Conservation (phyloP, 2,888 invertebrate genomes). For the Apotomis turbidana region DNA sequence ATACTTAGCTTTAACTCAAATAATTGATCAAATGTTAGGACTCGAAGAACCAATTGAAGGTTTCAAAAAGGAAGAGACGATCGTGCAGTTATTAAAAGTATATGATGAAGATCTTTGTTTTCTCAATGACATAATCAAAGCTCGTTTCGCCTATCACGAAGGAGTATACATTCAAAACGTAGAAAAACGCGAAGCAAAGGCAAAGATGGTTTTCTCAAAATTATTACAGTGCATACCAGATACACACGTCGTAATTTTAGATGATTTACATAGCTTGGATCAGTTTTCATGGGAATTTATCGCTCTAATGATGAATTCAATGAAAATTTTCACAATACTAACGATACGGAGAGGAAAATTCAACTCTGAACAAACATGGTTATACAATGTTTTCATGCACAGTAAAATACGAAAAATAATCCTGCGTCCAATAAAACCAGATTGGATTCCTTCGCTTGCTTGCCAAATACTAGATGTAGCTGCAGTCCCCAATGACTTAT, state of each 20-base stretch:
- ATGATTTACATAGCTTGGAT: conserved; percentile 80
- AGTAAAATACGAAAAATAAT: conserved; percentile 70
- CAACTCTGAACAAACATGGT: conserved; percentile 66
- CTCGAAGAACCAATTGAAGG: conserved; percentile 66
- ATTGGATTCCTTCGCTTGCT: conserved; percentile 77
- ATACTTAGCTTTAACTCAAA: conserved; percentile 73
- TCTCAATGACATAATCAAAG: conserved; percentile 79
- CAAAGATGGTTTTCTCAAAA: conserved; percentile 66
- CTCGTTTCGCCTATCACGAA: conserved; percentile 78
- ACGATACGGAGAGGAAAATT: conserved; percentile 72
- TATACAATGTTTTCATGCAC: conserved; percentile 72
- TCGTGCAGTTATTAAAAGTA: conserved; percentile 60
- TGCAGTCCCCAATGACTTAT: conserved; percentile 81
- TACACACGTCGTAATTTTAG: conserved; percentile 71
- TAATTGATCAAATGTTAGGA: conserved; percentile 69
- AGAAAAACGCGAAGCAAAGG: conserved; percentile 64
- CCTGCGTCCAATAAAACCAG: conserved; percentile 67
- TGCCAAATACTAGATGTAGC: conserved; percentile 85
- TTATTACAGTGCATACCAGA: conserved; percentile 64
- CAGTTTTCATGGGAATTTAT: conserved; percentile 73
- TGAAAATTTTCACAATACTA: conserved; percentile 67
- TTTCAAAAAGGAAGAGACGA: conserved; percentile 74
- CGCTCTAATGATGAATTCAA: conserved; percentile 61
- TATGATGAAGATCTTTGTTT: conserved; percentile 79
- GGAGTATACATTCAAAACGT: conserved; percentile 67